Base-by-base conservation (phyloP, 37 sponge, comb jelly and placozoan species). In the Oopsacas minuta region DNA sequence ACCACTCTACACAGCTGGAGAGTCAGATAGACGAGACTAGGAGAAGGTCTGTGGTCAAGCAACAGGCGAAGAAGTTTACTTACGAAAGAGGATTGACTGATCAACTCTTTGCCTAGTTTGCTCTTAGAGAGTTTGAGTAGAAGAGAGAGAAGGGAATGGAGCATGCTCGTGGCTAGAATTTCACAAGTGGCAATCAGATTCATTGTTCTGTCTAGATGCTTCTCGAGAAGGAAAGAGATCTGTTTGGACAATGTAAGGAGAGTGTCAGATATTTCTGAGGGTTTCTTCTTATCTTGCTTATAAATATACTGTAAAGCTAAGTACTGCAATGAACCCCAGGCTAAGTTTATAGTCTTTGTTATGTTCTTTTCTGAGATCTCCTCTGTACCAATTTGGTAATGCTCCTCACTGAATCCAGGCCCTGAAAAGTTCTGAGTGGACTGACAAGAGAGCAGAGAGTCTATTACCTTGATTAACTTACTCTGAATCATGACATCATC, bases 1-100 rank as follows among this genome's bases (percentile, higher is more conserved):
- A 95, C 97, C 39, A 97, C 88, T n/a, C 97, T 93, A 81, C 95
- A 94, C 37, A 97, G 84, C 91, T 97, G 94, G 3, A 97, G 85
- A 1, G 90, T 92, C 49, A 92, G 89, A 84, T 92, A 88, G 46
- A 97, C 91, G 52, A 97, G 90, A 81, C 91, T 91, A 52, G 97
- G 97, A 10, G 93, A 90, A 23, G 97, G 97, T 39, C 97, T 88
- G 85, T 94, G 94, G 83, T 97, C 94, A 36, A 92, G 88, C 53
- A 97, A 89, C 10, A 97, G 91, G 15, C 87, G 87, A 37, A 97
- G 89, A 7, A 97, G 93, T 38, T 91, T 92, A 17, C 93, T 90
- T 82, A 97, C 89, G 83, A 95, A 97, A 17, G 90, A 89, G 36
- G 94, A 93, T 51, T 92, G 94, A 36, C 91, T 91, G 46, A 94